Conservation (phyloP, 2,113 vertebrate genomes). For the Prietella phreatophila region DNA sequence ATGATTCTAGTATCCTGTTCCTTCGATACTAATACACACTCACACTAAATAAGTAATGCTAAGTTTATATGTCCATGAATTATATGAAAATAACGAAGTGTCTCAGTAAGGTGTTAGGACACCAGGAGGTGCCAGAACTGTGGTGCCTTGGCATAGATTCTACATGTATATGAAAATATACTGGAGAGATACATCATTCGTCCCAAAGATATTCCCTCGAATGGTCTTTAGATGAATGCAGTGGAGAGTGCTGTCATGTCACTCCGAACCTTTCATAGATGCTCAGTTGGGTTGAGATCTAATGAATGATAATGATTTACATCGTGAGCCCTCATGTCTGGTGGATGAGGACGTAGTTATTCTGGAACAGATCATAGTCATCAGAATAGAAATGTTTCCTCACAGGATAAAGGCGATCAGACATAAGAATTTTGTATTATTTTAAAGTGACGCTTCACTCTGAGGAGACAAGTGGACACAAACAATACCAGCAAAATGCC, state of each 20-base stretch:
- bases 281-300: neutral
- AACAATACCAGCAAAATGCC: neutral
- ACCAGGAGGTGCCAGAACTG: neutral
- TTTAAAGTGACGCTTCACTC: neutral
- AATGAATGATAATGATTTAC: neutral
- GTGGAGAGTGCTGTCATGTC: neutral
- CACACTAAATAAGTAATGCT: neutral
- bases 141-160: neutral
- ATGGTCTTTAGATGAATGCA: neutral
- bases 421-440: neutral
- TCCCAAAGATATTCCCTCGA: neutral
- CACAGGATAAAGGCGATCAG: neutral
- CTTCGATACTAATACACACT: neutral
- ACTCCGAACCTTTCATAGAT: neutral
- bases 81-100: neutral
- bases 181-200: neutral
- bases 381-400: neutral
- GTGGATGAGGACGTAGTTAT: neutral
- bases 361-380: neutral
- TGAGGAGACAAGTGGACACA: neutral
- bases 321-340: neutral
- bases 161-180: neutral
- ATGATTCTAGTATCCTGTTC: constrained; percentile 7
- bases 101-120: neutral
- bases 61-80: neutral